Evolutionary conservation across 2,113 vertebrate genomes (phyloP).

Genomic region (Arenaria interpres): DNA sequence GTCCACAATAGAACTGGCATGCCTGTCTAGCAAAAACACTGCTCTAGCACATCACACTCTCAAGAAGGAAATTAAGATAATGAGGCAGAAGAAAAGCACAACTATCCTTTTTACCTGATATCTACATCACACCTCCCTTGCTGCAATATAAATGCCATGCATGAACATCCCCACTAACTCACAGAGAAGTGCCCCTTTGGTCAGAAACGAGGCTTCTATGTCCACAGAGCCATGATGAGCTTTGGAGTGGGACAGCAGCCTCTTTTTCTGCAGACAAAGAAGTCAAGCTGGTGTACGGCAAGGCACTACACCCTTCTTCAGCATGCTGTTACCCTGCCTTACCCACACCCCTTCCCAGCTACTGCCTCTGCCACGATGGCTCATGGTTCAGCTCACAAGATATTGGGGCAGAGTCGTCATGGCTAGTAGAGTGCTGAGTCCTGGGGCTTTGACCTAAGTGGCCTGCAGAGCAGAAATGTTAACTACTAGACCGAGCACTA

Average conservation of each 20-base stretch:
- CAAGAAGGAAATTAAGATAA: background rate
- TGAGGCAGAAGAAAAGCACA: background rate
- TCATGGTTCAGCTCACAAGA: background rate
- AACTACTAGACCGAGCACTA: background rate
- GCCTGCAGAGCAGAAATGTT: background rate
- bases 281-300: background rate
- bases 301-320: background rate
- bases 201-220: background rate
- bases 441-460: background rate
- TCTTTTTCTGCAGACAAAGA: background rate
- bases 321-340: background rate
- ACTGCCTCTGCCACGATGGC: rapidly evolving
- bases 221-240: rapidly evolving
- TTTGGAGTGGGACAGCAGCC: background rate
- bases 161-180: background rate
- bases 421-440: background rate
- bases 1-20: background rate
- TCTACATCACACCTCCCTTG: background rate
- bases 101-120: background rate
- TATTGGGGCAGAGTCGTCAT: background rate
- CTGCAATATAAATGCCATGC: rapidly evolving
- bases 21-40: background rate
- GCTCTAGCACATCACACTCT: background rate
- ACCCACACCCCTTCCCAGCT: background rate
- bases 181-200: background rate